phyloP scores from a whole-genome alignment of 2,113 vertebrate genomes.

The Callopanchax toddi region DNA sequence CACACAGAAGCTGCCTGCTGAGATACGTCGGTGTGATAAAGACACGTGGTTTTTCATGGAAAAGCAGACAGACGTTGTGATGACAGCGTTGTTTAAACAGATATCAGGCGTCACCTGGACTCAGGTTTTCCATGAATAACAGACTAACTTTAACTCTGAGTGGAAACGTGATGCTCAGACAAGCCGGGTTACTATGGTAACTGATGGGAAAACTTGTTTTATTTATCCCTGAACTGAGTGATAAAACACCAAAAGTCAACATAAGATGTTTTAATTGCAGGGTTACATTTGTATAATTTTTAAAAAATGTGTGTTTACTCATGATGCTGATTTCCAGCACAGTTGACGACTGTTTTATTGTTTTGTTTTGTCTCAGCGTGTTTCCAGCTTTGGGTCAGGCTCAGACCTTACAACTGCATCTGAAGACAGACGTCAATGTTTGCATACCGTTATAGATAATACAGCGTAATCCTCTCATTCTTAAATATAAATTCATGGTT shows the following conservation, averaged over 20 bases:
- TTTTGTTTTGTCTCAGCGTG: no score
- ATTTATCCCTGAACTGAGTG: not conserved
- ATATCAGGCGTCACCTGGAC: conserved; percentile 39
- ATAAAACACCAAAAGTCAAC: not conserved
- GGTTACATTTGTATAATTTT: no score
- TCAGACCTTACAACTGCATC: no score
- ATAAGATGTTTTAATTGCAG: no score
- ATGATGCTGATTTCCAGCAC: no score
- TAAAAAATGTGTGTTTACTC: no score
- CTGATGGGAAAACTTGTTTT: conserved; percentile 7
- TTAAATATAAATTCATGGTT: no score
- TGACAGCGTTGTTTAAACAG: conserved; percentile 58
- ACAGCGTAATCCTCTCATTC: no score
- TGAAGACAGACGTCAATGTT: no score
- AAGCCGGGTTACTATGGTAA: conserved; percentile 16
- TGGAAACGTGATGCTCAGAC: conserved; percentile 12
- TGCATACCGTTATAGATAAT: no score
- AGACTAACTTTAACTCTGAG: conserved; percentile 20
- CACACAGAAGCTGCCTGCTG: not conserved
- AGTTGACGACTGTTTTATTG: no score
- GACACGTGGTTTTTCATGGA: conserved; percentile 43
- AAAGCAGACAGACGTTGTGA: conserved; percentile 46
- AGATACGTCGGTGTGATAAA: conserved; percentile 14
- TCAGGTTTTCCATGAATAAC: conserved; percentile 52
- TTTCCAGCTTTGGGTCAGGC: no score